Evolutionary conservation across 2,113 vertebrate genomes (phyloP).

Genomic region (Castor canadensis): DNA sequence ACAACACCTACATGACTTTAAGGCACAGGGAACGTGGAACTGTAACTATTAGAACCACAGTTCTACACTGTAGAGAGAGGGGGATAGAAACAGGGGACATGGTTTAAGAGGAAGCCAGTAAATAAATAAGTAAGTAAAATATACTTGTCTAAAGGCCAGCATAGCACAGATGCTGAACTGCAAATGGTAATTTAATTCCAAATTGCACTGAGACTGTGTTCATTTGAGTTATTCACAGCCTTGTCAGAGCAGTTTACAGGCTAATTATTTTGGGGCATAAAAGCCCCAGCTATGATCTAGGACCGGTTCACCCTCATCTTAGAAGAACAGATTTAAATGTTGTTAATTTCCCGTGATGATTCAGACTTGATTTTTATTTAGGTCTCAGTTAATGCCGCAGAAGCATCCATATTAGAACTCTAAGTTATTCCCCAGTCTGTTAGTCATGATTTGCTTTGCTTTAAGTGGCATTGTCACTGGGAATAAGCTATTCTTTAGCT

Average conservation of each 20-base stretch:
- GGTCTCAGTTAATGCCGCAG: constrained; percentile 3
- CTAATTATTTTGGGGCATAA: constrained; percentile 53
- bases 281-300: constrained; percentile 33
- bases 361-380: constrained; percentile 61
- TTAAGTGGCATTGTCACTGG: neutral
- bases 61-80: neutral
- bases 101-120: neutral
- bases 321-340: constrained; percentile 60
- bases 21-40: neutral
- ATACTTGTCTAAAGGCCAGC: constrained; percentile 6
- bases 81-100: too few relatives aligned
- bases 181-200: constrained; percentile 58
- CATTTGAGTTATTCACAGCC: constrained; percentile 51
- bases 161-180: constrained; percentile 46
- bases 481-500: neutral
- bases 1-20: neutral
- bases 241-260: constrained; percentile 43
- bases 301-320: constrained; percentile 3
- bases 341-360: constrained; percentile 59
- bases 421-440: constrained; percentile 1
- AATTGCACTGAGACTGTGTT: constrained; percentile 56
- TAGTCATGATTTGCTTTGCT: neutral
- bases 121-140: neutral
- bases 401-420: neutral
- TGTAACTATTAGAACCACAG: too few relatives aligned